A percentile compares a stretch with the other conserved stretches of the same genome.
These are phyloP conservation scores for Lomographa bimaculata DNA, from an alignment of 2,888 invertebrate genomes.

Conservation along the genomic window DNA sequence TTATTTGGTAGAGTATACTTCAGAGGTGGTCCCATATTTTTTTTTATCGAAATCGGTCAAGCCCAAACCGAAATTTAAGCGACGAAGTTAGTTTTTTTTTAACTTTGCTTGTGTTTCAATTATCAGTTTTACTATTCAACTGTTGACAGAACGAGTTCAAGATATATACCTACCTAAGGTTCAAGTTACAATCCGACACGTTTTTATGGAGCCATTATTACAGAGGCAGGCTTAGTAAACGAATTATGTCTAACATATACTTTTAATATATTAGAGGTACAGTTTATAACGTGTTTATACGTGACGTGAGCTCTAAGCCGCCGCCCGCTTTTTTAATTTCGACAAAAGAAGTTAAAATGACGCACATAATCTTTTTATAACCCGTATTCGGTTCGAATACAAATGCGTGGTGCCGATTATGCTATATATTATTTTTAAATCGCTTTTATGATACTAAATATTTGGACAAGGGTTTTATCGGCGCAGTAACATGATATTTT, in stretches of 20 bases:
- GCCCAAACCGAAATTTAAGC: no score
- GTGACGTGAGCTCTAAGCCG: constrained; percentile 67
- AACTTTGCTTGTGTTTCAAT: no score
- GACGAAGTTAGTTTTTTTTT: no score
- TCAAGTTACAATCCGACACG: constrained; percentile 38
- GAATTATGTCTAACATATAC: constrained; percentile 55
- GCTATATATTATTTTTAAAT: constrained; percentile 79
- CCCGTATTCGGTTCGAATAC: constrained; percentile 68
- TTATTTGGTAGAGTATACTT: no score
- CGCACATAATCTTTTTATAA: constrained; percentile 74
- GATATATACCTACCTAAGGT: constrained; percentile 11
- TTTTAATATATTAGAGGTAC: constrained; percentile 71
- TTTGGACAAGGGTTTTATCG: constrained; percentile 80
- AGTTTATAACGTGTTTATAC: constrained; percentile 72
- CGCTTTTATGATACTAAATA: constrained; percentile 80
- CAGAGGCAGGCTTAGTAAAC: constrained; percentile 33
- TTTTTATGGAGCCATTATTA: constrained; percentile 41
- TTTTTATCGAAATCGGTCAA: no score
- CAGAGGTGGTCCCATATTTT: no score
- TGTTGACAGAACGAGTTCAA: constrained; percentile 10
- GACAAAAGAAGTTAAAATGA: constrained; percentile 76
- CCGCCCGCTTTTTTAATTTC: constrained; percentile 70
- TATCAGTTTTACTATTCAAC: no score
- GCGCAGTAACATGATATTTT: constrained; percentile 78
- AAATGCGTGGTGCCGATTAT: constrained; percentile 70